Conservation (phyloP, 2,113 vertebrate species). For the Hippocampus mohnikei region DNA sequence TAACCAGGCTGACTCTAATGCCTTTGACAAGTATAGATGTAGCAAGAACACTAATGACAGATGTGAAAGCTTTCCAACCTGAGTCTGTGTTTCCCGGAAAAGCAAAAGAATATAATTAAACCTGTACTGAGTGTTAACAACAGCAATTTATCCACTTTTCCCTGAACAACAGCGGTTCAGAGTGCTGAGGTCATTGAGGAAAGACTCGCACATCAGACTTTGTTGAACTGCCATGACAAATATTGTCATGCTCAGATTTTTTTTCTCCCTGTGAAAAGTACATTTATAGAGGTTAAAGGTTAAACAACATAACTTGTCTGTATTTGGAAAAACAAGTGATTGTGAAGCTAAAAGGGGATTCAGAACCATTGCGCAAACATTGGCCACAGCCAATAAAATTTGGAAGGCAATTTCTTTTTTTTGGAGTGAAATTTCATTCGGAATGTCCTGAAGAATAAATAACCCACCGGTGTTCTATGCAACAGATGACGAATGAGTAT, state of each 20-base stretch:
- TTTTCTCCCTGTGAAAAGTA: background rate
- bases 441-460: background rate
- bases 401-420: too few species aligned
- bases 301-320: background rate
- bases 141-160: conserved; percentile 25
- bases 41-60: conserved; percentile 8
- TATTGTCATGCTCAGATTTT: background rate
- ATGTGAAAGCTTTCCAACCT: conserved; percentile 7
- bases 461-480: background rate
- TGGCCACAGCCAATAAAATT: background rate
- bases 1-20: background rate
- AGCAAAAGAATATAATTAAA: conserved; percentile 28
- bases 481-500: background rate
- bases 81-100: background rate
- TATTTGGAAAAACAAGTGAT: background rate
- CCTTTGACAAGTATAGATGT: background rate
- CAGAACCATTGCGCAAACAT: background rate
- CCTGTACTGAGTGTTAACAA: conserved; percentile 31
- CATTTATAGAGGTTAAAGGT: background rate
- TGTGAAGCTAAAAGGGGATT: background rate
- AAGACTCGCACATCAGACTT: too few species aligned
- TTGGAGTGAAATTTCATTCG: background rate
- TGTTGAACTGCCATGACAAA: background rate
- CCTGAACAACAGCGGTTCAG: conserved; percentile 7
- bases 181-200: background rate